A percentile compares a stretch with the other conserved stretches of the same genome.
Conservation (phyloP, 2,113 vertebrate species). For the Tenrec ecaudatus region DNA sequence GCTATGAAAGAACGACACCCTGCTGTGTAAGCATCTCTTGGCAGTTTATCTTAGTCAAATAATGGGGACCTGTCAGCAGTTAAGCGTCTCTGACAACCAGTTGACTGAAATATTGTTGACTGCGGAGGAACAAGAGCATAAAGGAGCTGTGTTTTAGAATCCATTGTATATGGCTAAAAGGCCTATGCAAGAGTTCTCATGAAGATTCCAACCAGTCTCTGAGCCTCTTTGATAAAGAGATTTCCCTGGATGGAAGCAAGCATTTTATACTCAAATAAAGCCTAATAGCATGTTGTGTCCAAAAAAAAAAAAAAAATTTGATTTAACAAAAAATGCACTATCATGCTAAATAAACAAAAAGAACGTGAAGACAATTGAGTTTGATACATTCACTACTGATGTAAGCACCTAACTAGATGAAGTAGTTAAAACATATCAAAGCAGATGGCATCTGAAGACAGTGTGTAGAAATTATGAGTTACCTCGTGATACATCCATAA, state of each 20-base stretch:
- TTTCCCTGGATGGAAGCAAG: background rate
- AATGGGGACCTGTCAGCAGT: conserved; percentile 89
- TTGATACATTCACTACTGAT: too few species aligned
- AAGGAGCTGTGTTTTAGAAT: background rate
- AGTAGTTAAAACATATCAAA: too few species aligned
- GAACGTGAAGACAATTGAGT: too few species aligned
- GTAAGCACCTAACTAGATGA: too few species aligned
- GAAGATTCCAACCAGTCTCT: too few species aligned
- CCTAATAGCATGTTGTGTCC: background rate
- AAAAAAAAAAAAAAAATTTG: too few species aligned
- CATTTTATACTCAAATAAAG: conserved; percentile 44
- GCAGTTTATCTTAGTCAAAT: conserved; percentile 94
- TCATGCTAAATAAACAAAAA: too few species aligned
- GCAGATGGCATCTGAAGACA: too few species aligned
- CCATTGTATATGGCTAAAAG: background rate
- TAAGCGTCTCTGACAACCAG: conserved; percentile 92
- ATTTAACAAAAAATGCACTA: too few species aligned
- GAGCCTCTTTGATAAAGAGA: background rate
- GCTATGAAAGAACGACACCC: conserved; percentile 90
- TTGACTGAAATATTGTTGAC: conserved; percentile 90
- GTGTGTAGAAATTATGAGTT: too few species aligned
- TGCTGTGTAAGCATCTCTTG: conserved; percentile 98
- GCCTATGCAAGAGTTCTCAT: background rate
- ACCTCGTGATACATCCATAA: too few species aligned
- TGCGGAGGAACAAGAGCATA: conserved; percentile 78